Base-by-base conservation (phyloP, 2,888 invertebrate species). In the Eupelmus urozonus region DNA sequence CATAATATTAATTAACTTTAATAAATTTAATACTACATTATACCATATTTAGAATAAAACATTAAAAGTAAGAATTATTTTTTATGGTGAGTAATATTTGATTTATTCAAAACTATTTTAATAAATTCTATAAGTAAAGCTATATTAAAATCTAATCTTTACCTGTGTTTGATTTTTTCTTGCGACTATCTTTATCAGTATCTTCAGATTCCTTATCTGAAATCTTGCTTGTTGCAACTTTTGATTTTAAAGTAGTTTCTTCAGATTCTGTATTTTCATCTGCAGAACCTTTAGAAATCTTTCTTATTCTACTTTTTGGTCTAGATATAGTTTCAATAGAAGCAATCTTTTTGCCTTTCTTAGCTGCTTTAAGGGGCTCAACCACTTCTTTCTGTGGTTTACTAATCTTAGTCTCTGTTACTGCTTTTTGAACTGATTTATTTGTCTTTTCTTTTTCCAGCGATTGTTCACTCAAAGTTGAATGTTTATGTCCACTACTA, bases 231-330 rank as follows among this genome's bases (percentile, higher is more conserved):
- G 20, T 13, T 9, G 16, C 9, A 51, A 2, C n/a, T 20, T 72
- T 72, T 53, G 62, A 18, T 45, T 66, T 72, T n/a, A 1, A 4
- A 25, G 7, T 3, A 51, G 11, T 2, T 40, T 63, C 51, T 25
- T 78, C 78, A 7, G 51, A 65, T 23, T 74, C 78, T 13, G 70
- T 65, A n/a, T n/a, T n/a, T 25, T 78, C 73, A 23, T 74, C 51
- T 11, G 20, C 49, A 42, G 78, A 74, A 29, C 25, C 70, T 74
- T 69, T 78, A 11, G 70, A 59, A 40, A 42, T 42, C 27, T 70
- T 69, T 40, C 49, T 40, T 49, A 59, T 4, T 16, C 55, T 67
- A 57, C 69, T 73, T 63, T 78, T 78, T 63, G 72, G 53, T 20
- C 60, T 23, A 27, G 76, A 13, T n/a, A 42, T 51, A 29, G 13